Evolutionary conservation across 2,888 invertebrate species (phyloP).

Genomic region (Drosophila nigritarsus): DNA sequence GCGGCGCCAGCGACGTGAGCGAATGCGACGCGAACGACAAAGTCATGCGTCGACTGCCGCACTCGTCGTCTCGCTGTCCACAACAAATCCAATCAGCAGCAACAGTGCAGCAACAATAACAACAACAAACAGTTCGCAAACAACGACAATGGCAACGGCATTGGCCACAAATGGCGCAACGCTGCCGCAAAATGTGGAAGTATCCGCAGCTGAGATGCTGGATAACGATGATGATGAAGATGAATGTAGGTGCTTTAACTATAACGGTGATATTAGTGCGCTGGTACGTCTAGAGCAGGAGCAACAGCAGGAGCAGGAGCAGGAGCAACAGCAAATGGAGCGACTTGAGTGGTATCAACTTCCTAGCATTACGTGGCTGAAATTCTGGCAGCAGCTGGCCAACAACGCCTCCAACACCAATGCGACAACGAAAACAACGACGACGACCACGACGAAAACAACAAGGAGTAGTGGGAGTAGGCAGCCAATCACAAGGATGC

Average conservation of each 20-base stretch:
- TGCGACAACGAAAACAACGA: slow-evolving; percentile 56
- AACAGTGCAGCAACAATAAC: slow-evolving; percentile 14
- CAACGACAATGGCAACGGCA: slow-evolving; percentile 68
- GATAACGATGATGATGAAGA: slow-evolving; percentile 47
- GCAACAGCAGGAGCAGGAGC: slow-evolving; percentile 9
- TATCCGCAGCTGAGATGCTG: slow-evolving; percentile 42
- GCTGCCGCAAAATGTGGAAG: slow-evolving; percentile 45
- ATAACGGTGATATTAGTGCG: slow-evolving; percentile 82
- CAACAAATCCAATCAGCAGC: slow-evolving; percentile 60
- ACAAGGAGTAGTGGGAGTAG: slow-evolving; percentile 10
- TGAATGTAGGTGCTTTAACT: slow-evolving; percentile 83
- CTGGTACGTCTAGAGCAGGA: slow-evolving; percentile 56
- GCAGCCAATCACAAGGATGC: slow-evolving; percentile 28
- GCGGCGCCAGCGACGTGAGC: slow-evolving; percentile 71
- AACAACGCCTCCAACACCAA: slow-evolving; percentile 18
- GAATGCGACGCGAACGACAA: slow-evolving; percentile 66
- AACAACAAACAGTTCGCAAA: slow-evolving; percentile 67
- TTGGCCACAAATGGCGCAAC: slow-evolving; percentile 53
- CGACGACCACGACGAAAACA: slow-evolving; percentile 20
- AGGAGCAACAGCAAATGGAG: slow-evolving; percentile 23
- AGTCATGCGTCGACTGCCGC: slow-evolving; percentile 54
- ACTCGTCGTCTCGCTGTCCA: slow-evolving; percentile 31
- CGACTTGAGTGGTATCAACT: slow-evolving; percentile 54
- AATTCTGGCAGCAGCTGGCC: slow-evolving; percentile 72
- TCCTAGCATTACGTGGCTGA: slow-evolving; percentile 76